Base-by-base conservation (phyloP, 2,797 vertebrate species). In the Menidia menidia region DNA sequence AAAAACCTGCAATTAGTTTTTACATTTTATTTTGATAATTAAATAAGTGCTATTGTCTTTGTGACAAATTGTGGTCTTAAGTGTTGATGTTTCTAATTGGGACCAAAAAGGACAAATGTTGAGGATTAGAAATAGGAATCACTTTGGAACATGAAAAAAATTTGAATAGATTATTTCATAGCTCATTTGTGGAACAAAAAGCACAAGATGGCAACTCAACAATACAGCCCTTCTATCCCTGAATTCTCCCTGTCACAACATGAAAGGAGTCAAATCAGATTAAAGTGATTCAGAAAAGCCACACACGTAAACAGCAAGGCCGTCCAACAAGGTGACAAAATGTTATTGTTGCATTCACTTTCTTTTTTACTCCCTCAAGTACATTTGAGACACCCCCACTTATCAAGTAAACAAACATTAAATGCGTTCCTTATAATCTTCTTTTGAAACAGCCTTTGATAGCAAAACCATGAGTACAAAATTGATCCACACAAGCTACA, bases 221-320 rank as follows among this genome's bases (percentile, higher is more conserved):
- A 25, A 19, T 10, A 47, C 10, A 56, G 9, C 14, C 9, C 14
- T 35, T 15, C 15, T 56, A 31, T 52, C 5, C 35, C 12, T 52
- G 7, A 1, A 12, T 6, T 54, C 3, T 71, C 6, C 6, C 15
- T n/a, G 13, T 18, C 43, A 11, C 1, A 33, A 71, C 43, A 48
- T 8, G 73, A 68, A 51, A 30, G 42, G 42, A 48, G 33, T 25
- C 55, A 70, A 48, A 32, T 61, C 43, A 31, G 7, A 47, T 45
- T 54, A 31, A 68, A 56, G 61, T 60, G 68, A 45, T 75, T 42
- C n/a, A 15, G 7, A 52, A 2, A 32, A 60, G 33, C 41, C 8
- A 39, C 52, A 56, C 41, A 60, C 53, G 61, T 53, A 18, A 66
- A 71, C 18, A 8, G 35, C 3, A 39, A 39, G 35, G 35, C 35